These are phyloP conservation scores for Nothura maculosa DNA, from an alignment of 2,797 vertebrate species.

Conservation along the genomic window DNA sequence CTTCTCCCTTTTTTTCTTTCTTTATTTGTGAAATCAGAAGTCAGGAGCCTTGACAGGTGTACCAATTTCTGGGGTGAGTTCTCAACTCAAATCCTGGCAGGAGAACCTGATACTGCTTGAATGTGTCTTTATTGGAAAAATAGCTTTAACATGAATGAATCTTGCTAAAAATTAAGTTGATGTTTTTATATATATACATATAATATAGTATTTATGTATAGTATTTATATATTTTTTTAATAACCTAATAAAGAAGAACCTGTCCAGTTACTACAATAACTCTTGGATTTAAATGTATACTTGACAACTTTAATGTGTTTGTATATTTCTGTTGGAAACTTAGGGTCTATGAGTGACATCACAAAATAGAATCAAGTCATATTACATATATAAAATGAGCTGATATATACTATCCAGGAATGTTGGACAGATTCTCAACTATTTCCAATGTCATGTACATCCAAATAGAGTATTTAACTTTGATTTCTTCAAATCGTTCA, in stretches of 20 bases:
- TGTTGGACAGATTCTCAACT: background rate
- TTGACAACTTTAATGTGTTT: background rate
- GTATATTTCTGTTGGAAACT: background rate
- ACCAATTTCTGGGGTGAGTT: slow-evolving; percentile 97
- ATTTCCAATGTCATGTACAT: background rate
- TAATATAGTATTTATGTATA: too few species aligned
- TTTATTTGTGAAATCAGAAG: slow-evolving; percentile 84
- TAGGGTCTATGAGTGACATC: background rate
- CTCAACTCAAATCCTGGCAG: background rate
- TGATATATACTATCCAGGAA: background rate
- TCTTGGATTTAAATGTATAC: background rate
- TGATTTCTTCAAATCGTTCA: background rate
- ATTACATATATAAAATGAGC: background rate
- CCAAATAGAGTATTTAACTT: background rate
- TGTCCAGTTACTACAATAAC: background rate
- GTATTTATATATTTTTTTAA: too few species aligned
- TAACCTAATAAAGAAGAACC: background rate
- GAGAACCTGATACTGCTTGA: background rate
- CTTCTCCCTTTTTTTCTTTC: background rate
- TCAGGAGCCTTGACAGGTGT: slow-evolving; percentile 93
- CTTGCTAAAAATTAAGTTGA: background rate
- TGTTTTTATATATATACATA: background rate
- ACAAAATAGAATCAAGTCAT: background rate
- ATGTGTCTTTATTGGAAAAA: background rate
- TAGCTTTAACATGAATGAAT: background rate